Conservation (phyloP, 2,797 vertebrate species). For the Peromyscus attwateri region DNA sequence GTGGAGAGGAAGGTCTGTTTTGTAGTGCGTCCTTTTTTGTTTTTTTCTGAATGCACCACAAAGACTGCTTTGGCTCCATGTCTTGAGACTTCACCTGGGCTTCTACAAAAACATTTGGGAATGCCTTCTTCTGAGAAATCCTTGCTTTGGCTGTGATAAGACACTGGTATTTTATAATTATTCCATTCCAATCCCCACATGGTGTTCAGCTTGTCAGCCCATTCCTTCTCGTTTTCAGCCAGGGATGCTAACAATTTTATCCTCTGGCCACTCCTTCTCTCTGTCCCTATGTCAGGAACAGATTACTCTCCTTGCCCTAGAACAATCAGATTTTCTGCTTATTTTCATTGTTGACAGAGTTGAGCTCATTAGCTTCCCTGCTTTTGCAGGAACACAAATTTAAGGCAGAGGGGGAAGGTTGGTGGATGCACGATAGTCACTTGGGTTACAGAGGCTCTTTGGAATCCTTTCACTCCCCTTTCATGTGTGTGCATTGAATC, state of each 20-base stretch:
- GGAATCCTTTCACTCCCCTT: neutral
- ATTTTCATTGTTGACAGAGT: neutral
- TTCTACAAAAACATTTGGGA: neutral
- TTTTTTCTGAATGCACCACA: neutral
- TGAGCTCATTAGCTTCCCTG: neutral
- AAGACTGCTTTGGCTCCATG: neutral
- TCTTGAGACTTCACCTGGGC: neutral
- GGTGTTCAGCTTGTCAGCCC: neutral
- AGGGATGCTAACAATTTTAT: neutral
- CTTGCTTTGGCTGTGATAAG: neutral
- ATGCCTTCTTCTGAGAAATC: neutral
- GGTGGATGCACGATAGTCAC: neutral
- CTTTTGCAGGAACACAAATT: constrained; percentile 10
- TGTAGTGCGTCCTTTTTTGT: neutral
- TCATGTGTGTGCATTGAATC: neutral
- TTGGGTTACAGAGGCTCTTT: neutral
- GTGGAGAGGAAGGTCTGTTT: neutral
- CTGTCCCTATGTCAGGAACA: neutral
- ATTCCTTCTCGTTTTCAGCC: neutral
- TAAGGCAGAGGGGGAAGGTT: neutral
- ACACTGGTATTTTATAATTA: neutral
- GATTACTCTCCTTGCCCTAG: neutral
- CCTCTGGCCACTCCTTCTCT: neutral
- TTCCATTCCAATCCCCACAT: neutral
- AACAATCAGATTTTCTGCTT: neutral